Base-by-base conservation (phyloP, 1,140 invertebrate species). In the Drosophila prosaltans region DNA sequence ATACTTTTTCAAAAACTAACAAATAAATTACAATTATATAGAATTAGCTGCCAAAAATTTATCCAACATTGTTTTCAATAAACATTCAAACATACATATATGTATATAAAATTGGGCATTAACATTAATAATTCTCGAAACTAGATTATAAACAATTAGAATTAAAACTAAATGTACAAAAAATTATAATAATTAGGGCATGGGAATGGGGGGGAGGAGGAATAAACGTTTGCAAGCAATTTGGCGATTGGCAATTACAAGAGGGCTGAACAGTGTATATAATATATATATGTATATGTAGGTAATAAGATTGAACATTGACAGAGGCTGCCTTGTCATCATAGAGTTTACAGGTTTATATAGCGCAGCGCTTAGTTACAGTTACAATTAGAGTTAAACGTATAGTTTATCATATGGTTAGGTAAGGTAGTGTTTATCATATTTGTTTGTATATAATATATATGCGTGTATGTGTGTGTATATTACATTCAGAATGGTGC, bases 81-180 rank as follows among this genome's bases (percentile, higher is more conserved):
- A 39, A 59, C 24, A 16, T 58, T 16, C 55, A 58, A 36, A 16
- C 28, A 32, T 58, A 58, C 51, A 55, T 55, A 55, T 48, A 21
- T 24, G 16, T 26, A 36, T 48, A 59, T 71, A 65, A 51, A 51
- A 51, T 26, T 51, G 26, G 16, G 45, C 21, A 74, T 83, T 86
- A 86, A 88, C 54, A 83, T 89, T 86, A 86, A 86, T 86, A 83
- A 86, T 88, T 86, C 83, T 83, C 84, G 83, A 83, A 89, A 77
- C 80, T 83, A 80, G 89, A 79, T 76, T 88, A 82, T 69, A 72
- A 65, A 82, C 80, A 76, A 69, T 59, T 68, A 76, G 54, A 68
- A 79, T 85, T 85, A 88, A 82, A 88, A 66, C 82, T 85, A 85
- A 66, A 73, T 72, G 70, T 85, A 88, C 61, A 88, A 86, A 74